phyloP scores from a whole-genome alignment of 2,113 vertebrate genomes.

The Colossoma macropomum region DNA sequence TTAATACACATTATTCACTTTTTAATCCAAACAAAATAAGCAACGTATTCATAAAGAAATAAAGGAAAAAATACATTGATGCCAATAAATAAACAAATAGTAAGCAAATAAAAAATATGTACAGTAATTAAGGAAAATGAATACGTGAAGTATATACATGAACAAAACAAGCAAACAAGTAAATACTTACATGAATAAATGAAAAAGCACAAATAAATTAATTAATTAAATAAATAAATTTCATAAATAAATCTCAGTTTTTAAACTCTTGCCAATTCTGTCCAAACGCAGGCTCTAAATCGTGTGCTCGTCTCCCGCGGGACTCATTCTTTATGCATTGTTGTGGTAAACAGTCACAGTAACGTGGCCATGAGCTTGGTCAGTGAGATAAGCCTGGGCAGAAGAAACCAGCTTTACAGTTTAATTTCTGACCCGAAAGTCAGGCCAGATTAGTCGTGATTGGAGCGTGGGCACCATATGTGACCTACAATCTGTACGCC shows the following conservation, averaged over 20 bases:
- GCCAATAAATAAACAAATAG: too few species aligned
- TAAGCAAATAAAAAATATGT: too few species aligned
- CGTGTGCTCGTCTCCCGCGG: neutral
- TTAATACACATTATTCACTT: too few species aligned
- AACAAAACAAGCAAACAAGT: neutral
- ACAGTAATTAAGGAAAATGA: too few species aligned
- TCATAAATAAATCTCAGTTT: too few species aligned
- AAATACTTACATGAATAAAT: neutral
- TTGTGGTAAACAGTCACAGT: constrained; percentile 56
- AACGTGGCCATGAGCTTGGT: constrained; percentile 50
- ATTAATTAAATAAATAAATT: neutral
- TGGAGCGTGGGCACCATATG: constrained; percentile 81
- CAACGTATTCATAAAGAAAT: too few species aligned
- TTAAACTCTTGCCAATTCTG: too few species aligned
- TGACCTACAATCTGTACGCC: constrained; percentile 80
- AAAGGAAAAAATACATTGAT: too few species aligned
- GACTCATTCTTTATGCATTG: neutral
- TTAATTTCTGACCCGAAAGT: constrained; percentile 74
- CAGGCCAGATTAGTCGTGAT: constrained; percentile 80
- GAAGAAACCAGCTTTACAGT: constrained; percentile 68
- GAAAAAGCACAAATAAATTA: neutral
- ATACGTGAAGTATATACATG: neutral
- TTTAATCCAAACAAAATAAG: too few species aligned
- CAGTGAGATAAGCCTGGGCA: constrained; percentile 64
- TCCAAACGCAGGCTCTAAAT: neutral